Base-by-base conservation (phyloP, 1,140 invertebrate species). In the Chymomyza costata region DNA sequence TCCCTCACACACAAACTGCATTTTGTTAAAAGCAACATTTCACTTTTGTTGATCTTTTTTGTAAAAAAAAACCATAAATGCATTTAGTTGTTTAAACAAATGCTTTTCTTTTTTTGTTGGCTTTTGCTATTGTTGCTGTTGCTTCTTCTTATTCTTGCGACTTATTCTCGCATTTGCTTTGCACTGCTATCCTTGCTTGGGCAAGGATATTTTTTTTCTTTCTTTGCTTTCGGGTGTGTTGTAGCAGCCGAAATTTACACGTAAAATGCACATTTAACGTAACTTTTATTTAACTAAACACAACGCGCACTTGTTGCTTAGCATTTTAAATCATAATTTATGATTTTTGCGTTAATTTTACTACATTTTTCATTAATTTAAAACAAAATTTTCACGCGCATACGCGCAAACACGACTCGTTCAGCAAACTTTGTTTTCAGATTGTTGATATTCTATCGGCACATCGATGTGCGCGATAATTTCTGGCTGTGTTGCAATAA, bases 111-210 rank as follows among this genome's bases (percentile, higher is more conserved):
- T 57, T 44, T 49, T 35, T 53, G 30, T 18, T 34, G 35, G 39
- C 49, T 57, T 53, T 43, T 44, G 39, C 43, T 54, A 34, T 55
- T 53, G 34, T 53, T 48, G 41, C 40, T 38, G 49, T 54, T 30
- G 10, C 37, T 19, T 46, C 19, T 11, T 28, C 37, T 19, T 46
- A 15, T 11, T 28, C 38, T 59, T 54, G 5, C n/a, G 37, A 8
- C 16, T 41, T 66, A 53, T 59, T 51, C 54, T 56, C 58, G 44
- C 67, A 44, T 71, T 45, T 60, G 51, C 71, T 78, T 76, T 48
- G 48, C 40, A 71, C 71, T 49, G 50, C 62, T 62, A 63, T 76
- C 71, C 57, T 76, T 71, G 57, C 66, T 25, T 66, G 50, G 62
- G 57, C 71, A 55, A 76, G 71, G 71, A 76, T 80, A 66, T 63